Percentiles rank a stretch among this genome's conserved stretches.
Evolutionary conservation across 2,797 vertebrate genomes (phyloP).

Genomic region (Pipistrellus nathusii): DNA sequence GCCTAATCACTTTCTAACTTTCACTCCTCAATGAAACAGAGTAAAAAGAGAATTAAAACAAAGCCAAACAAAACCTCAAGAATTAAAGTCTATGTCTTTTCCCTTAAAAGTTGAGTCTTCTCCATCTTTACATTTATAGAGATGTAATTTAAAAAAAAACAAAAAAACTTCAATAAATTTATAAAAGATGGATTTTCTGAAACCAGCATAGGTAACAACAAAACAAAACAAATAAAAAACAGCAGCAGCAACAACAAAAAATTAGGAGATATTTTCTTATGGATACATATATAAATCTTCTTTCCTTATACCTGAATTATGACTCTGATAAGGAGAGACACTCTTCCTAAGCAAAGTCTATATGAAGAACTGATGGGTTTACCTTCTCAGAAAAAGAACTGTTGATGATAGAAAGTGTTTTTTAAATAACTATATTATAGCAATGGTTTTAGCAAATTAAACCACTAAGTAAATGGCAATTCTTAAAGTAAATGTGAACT

Average conservation of each 20-base stretch:
- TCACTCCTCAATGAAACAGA: not conserved
- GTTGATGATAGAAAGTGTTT: constrained; percentile 45
- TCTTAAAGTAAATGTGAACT: constrained; percentile 49
- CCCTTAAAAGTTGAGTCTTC: constrained; percentile 4
- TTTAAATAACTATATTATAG: constrained; percentile 25
- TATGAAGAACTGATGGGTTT: constrained; percentile 12
- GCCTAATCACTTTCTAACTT: constrained; percentile 39
- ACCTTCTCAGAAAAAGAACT: constrained; percentile 64
- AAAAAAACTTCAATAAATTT: constrained; percentile 35
- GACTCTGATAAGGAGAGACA: constrained; percentile 52
- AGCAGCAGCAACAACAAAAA: constrained; percentile 42
- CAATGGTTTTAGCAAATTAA: constrained; percentile 49
- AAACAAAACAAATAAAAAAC: constrained; percentile 4
- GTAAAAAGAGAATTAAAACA: constrained; percentile 64
- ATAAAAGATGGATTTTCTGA: constrained; percentile 35
- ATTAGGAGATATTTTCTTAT: not conserved
- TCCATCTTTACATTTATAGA: constrained; percentile 23
- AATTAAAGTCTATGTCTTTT: constrained; percentile 31
- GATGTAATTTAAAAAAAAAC: constrained; percentile 27
- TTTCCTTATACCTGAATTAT: not conserved
- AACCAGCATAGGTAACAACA: constrained; percentile 41
- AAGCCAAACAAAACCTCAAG: constrained; percentile 40
- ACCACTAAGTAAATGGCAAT: constrained; percentile 40
- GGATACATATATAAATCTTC: not conserved
- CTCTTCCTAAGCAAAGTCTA: constrained; percentile 41